These are phyloP conservation scores for Oncorhynchus tshawytscha DNA, from an alignment of 2,113 vertebrate species.

Conservation along the genomic window DNA sequence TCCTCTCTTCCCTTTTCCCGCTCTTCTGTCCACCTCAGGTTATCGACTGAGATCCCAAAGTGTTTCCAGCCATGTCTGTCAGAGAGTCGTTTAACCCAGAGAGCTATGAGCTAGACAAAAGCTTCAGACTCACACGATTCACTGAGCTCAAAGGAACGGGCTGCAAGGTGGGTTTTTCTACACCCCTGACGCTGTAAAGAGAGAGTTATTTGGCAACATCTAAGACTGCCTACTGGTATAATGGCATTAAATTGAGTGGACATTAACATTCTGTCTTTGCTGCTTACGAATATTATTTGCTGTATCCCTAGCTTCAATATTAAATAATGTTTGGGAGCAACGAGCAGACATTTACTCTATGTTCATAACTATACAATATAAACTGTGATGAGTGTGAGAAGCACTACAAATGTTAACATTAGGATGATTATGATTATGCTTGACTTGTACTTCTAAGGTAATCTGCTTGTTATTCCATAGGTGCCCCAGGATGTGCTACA, in stretches of 20 bases:
- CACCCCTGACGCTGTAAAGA: too few relatives aligned
- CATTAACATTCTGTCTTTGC: too few relatives aligned
- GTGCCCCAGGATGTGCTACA: conserved; percentile 95
- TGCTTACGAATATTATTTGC: too few relatives aligned
- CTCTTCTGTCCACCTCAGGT: not conserved
- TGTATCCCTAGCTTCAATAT: too few relatives aligned
- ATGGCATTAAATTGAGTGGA: not conserved
- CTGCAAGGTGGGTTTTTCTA: conserved; percentile 81
- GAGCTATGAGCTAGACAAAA: conserved; percentile 97
- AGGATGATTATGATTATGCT: not conserved
- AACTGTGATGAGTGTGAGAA: too few relatives aligned
- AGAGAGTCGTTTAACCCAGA: conserved; percentile 98
- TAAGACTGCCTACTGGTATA: too few relatives aligned
- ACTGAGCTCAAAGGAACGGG: conserved; percentile 97
- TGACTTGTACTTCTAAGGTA: not conserved
- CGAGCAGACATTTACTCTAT: too few relatives aligned
- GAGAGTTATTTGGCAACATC: too few relatives aligned
- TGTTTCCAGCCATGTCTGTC: conserved; percentile 89
- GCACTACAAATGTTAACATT: not conserved
- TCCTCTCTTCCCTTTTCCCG: not conserved
- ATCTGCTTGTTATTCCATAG: conserved; percentile 31
- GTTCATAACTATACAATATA: too few relatives aligned
- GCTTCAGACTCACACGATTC: conserved; percentile 94
- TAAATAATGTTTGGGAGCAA: too few relatives aligned
- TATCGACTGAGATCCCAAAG: conserved; percentile 16